A percentile compares a stretch with the other conserved stretches of the same genome.
Evolutionary conservation across 2,797 vertebrate genomes (phyloP).

Genomic region (Spinibarbus caldwelli): DNA sequence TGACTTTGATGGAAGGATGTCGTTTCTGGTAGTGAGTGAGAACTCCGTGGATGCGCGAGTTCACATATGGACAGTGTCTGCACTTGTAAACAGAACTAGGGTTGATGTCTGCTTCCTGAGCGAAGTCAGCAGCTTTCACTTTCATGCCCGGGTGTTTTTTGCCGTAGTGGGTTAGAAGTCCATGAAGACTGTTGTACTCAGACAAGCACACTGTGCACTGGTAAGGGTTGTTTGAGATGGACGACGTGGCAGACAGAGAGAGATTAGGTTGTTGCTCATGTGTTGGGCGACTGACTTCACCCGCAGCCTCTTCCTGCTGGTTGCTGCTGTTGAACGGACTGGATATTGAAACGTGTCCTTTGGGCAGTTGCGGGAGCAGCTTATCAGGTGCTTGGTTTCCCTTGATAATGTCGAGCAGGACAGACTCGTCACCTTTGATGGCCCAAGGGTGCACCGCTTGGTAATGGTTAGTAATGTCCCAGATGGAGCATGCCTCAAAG

Average conservation of each 20-base stretch:
- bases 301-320: slow-evolving; percentile 71
- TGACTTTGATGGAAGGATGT: slow-evolving; percentile 94
- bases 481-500: slow-evolving; percentile 96
- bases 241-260: slow-evolving; percentile 79
- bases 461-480: slow-evolving; percentile 99
- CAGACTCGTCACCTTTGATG: slow-evolving; percentile 95
- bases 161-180: slow-evolving; percentile 97
- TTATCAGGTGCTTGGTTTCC: slow-evolving; percentile 83
- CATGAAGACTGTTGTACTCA: slow-evolving; percentile 97
- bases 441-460: slow-evolving; percentile 98
- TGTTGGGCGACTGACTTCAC: slow-evolving; percentile 78
- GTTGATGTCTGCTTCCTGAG: slow-evolving; percentile 97
- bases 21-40: slow-evolving; percentile 99
- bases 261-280: slow-evolving; percentile 81
- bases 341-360: slow-evolving; percentile 70
- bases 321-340: slow-evolving; percentile 70
- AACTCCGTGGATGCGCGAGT: slow-evolving; percentile 96
- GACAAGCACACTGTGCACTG: slow-evolving; percentile 98
- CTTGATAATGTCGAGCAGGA: slow-evolving; percentile 95
- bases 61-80: slow-evolving; percentile 98
- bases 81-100: slow-evolving; percentile 98
- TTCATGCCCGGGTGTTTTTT: slow-evolving; percentile 99
- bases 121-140: slow-evolving; percentile 98
- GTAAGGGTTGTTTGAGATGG: slow-evolving; percentile 91
- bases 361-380: slow-evolving; percentile 66